These are phyloP conservation scores for Drosophila falleni DNA, from an alignment of 2,888 invertebrate genomes.

Conservation along the genomic window DNA sequence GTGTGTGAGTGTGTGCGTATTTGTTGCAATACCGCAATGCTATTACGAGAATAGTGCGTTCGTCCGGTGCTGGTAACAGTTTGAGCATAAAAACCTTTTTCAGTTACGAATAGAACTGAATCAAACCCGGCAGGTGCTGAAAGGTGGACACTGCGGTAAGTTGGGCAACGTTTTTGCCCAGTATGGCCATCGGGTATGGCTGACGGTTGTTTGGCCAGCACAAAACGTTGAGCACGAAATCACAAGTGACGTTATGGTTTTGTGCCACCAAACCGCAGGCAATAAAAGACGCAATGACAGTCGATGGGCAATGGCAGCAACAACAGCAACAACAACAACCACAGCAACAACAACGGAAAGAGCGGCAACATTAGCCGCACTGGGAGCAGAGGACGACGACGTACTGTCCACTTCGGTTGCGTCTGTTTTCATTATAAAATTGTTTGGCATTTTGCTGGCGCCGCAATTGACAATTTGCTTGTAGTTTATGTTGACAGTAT, in stretches of 20 bases:
- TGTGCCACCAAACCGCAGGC: slow-evolving; percentile 78
- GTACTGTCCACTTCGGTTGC: background rate
- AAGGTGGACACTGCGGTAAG: slow-evolving; percentile 58
- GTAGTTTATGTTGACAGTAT: slow-evolving; percentile 75
- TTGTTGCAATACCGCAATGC: slow-evolving; percentile 71
- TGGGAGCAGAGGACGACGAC: slow-evolving; percentile 11
- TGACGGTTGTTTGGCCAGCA: slow-evolving; percentile 60
- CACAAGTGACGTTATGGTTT: slow-evolving; percentile 79
- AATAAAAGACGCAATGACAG: slow-evolving; percentile 78
- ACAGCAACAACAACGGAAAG: background rate
- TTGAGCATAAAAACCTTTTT: slow-evolving; percentile 47
- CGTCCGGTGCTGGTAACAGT: slow-evolving; percentile 29
- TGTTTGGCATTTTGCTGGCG: slow-evolving; percentile 64
- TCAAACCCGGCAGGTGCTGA: slow-evolving; percentile 58
- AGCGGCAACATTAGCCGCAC: slow-evolving; percentile 54
- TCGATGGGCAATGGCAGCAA: slow-evolving; percentile 43
- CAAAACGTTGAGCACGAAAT: slow-evolving; percentile 63
- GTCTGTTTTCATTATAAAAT: slow-evolving; percentile 77
- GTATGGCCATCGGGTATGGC: slow-evolving; percentile 4
- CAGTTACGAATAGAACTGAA: slow-evolving; percentile 19
- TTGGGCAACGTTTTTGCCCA: slow-evolving; percentile 55
- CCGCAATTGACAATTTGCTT: slow-evolving; percentile 77
- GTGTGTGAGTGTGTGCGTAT: slow-evolving; percentile 30
- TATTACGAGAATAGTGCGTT: slow-evolving; percentile 71
- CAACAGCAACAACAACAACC: slow-evolving; percentile 19